Base-by-base conservation (phyloP, 1,140 invertebrate genomes). In the Stegodyphus mimosarum region DNA sequence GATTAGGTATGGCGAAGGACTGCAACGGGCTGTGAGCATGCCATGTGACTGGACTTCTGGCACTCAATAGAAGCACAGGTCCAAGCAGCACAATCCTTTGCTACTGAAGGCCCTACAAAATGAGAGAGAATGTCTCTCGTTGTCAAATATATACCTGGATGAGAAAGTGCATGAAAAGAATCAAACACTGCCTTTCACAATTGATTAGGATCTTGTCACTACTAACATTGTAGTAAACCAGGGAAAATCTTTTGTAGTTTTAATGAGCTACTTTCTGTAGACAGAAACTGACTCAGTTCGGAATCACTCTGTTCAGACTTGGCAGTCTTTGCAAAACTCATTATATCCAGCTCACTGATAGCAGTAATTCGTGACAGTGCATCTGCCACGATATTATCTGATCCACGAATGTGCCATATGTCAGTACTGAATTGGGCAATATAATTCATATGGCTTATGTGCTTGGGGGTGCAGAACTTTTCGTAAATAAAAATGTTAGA, bases 401-500 rank as follows among this genome's bases (percentile, higher is more conserved):
- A 72, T 11, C 91, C 90, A 3, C 85, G 15, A 17, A 91, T 87
- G 84, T 91, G 88, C 33, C 83, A 67, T 49, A 92, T 90, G 49
- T 90, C 87, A 0, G 89, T 90, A 0, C 89, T 89, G 80, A 90
- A 91, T 86, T 91, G 90, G 0, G 88, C 79, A n/a, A 92, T 90
- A 48, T 87, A 90, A 81, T 91, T 89, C 0, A 91, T 75, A 7
- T 91, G 88, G 15, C 87, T 17, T 17, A n/a, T n/a, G 9, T 69
- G 63, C n/a, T 6, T 6, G n/a, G 64, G 5, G 64, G 13, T 9
- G 1, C 13, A 5, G 13, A 63, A 1, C 53, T 55, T 55, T 55
- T 55, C 7, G 53, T 55, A 55, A 55, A 55, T 55, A 7, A 55
- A 55, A n/a, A n/a, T n/a, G n/a, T n/a, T n/a, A n/a, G n/a, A n/a